A percentile compares a stretch with the other conserved stretches of the same genome.
phyloP scores from a whole-genome alignment of 1,140 invertebrate genomes.

The Drosophila sturtevanti region DNA sequence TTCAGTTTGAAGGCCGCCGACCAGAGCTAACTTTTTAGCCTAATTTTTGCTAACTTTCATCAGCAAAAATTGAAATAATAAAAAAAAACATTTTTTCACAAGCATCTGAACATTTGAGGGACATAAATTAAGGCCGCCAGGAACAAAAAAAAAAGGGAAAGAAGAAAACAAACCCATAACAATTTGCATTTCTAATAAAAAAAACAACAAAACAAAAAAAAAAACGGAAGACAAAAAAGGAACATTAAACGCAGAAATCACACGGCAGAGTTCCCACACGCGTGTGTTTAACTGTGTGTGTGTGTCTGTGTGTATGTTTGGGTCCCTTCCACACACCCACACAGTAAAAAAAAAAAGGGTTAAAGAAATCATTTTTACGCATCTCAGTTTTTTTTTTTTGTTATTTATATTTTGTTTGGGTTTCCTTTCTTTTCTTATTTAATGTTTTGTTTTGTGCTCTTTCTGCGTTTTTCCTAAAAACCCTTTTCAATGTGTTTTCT shows the following conservation, averaged over 20 bases:
- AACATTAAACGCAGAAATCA: slow-evolving; percentile 54
- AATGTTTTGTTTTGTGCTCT: neutral
- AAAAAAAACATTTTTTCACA: neutral
- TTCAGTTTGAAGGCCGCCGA: neutral
- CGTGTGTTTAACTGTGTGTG: neutral
- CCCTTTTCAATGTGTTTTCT: neutral
- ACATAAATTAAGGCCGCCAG: neutral
- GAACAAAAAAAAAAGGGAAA: neutral
- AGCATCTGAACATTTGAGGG: neutral
- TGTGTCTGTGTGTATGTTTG: neutral
- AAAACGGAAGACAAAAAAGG: slow-evolving; percentile 32
- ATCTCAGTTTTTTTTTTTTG: neutral
- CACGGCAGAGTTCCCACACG: slow-evolving; percentile 39
- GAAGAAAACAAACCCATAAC: slow-evolving; percentile 35
- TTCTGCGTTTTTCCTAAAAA: neutral
- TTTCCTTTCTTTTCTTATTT: neutral
- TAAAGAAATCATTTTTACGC: slow-evolving; percentile 31
- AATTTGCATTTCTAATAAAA: slow-evolving; percentile 68
- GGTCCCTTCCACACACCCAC: neutral
- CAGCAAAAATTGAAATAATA: neutral
- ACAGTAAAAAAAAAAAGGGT: slow-evolving; percentile 35
- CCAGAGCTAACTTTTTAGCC: neutral
- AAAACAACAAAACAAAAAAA: neutral
- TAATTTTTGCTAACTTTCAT: slow-evolving; percentile 6
- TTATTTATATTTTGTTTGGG: neutral